phyloP scores from a whole-genome alignment of 2,888 invertebrate genomes.

The Atherix ibis region DNA sequence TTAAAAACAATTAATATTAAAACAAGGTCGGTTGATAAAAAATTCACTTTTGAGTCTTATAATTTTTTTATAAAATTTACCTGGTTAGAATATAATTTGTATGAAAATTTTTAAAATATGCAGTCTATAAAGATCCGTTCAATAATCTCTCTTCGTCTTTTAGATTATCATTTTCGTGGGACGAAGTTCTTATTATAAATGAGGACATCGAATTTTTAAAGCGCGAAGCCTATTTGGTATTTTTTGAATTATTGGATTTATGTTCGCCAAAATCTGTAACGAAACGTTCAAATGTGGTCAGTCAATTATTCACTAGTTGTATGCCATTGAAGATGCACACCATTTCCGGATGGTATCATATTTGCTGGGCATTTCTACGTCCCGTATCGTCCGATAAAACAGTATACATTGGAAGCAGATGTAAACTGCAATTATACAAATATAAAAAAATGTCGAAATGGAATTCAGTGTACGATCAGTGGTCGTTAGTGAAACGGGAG shows the following conservation, averaged over 20 bases:
- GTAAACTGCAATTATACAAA: not conserved
- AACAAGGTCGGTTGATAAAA: no score
- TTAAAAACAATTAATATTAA: no score
- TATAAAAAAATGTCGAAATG: not conserved
- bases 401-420: not conserved
- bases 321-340: no score
- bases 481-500: not conserved
- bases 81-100: no score
- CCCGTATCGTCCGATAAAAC: not conserved
- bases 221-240: not conserved
- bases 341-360: not conserved
- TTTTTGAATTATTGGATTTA: not conserved
- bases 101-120: no score
- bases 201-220: not conserved
- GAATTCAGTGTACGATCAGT: not conserved
- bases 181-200: not conserved
- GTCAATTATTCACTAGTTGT: no score
- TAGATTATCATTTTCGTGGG: not conserved
- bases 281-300: no score
- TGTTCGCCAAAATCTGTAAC: no score
- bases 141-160: no score
- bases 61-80: no score
- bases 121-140: no score
- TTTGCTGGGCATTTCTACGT: not conserved
- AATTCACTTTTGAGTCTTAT: no score